Conservation (phyloP, 2,113 vertebrate species). For the Notechis scutatus region DNA sequence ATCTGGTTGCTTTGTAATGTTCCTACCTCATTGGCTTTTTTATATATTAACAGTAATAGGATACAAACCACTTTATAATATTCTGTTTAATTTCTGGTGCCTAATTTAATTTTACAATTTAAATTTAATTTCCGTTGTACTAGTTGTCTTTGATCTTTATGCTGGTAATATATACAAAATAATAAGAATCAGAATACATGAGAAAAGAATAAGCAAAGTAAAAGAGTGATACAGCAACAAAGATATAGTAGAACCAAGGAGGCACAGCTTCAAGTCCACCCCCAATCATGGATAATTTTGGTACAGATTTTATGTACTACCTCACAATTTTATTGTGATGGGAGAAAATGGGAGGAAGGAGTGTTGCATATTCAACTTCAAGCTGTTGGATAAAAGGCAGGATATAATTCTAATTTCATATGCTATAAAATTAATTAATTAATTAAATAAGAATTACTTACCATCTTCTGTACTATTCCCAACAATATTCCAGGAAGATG, state of each 20-base stretch:
- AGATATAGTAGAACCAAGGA: neutral
- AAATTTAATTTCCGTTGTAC: neutral
- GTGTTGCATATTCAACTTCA: neutral
- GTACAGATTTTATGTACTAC: neutral
- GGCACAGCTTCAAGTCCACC: neutral
- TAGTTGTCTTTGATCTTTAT: neutral
- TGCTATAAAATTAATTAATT: constrained; percentile 16
- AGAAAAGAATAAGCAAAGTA: neutral
- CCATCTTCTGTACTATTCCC: constrained; percentile 61
- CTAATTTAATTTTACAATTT: neutral
- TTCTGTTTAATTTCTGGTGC: neutral
- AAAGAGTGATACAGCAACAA: neutral
- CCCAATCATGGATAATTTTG: neutral
- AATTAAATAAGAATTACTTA: constrained; percentile 42
- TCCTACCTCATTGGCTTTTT: constrained; percentile 1
- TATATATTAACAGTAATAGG: constrained; percentile 17
- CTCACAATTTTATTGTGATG: neutral
- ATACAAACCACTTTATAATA: neutral
- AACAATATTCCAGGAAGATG: constrained; percentile 71
- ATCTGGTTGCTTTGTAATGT: neutral
- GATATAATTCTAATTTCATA: neutral
- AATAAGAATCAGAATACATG: neutral
- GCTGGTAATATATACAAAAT: neutral
- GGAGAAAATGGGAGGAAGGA: neutral
- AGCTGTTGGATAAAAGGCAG: neutral